Base-by-base conservation (phyloP, 2,797 vertebrate species). In the Acanthiza pusilla region DNA sequence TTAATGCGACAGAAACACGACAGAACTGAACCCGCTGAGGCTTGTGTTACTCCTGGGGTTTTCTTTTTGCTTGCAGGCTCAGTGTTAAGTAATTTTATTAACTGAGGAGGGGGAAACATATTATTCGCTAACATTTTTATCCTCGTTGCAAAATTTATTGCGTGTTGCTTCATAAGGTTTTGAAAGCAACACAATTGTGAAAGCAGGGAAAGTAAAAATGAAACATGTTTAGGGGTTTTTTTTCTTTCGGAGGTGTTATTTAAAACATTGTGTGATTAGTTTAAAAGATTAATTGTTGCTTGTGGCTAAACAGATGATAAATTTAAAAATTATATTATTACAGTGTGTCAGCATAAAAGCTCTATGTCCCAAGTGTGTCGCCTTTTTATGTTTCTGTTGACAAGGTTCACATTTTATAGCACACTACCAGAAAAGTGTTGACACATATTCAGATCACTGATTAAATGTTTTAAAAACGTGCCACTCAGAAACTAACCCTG, bases 401-500 rank as follows among this genome's bases (percentile, higher is more conserved):
- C 98, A 98, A 97, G 97, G 97, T 97, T 98, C 97, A 96, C 93
- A 2, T 98, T 98, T 98, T 97, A 97, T 97, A 97, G 97, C 97
- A 97, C 96, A 21, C 96, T 85, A 97, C 97, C 98, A 97, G 97
- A 98, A 98, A 98, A 97, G 98, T 98, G 98, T 98, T 98, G 98
- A 98, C 97, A 97, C 97, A 91, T 97, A 98, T 97, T 98, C 97
- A 97, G 97, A 98, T 97, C 94, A 95, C 96, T 98, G 97, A 98
- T 98, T 98, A 98, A 98, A 98, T 98, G 98, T 98, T 98, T 98
- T 98, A 91, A 97, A 98, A 98, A 98, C 96, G 97, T 98, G 98
- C 97, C 98, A 98, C 97, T 98, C 98, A 98, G 94, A 98, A 97
- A 97, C 96, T 98, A 97, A 98, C 98, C 98, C 96, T 97, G 98